Evolutionary conservation across 2,113 vertebrate genomes (phyloP).

Genomic region (Fregetta grallaria): DNA sequence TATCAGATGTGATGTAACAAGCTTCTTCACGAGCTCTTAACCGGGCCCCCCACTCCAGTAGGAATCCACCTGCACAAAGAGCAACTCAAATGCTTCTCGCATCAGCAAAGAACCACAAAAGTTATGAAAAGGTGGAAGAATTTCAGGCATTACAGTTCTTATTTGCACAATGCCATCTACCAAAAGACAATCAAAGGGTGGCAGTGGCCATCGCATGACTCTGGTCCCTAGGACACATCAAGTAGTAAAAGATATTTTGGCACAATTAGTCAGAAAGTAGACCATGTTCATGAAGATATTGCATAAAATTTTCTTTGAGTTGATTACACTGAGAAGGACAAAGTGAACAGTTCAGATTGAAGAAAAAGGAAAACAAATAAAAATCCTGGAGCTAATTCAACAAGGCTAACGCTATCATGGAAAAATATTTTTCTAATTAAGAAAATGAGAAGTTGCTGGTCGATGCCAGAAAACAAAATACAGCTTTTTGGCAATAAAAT

Average conservation of each 20-base stretch:
- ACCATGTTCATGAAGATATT: neutral
- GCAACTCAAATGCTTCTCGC: accelerated
- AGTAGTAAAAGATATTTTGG: neutral
- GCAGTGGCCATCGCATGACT: neutral
- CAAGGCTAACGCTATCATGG: neutral
- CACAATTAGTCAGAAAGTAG: neutral
- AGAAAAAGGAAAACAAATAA: neutral
- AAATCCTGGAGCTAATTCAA: neutral
- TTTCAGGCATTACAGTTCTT: neutral
- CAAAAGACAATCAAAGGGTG: neutral
- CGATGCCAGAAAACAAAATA: conserved; percentile 36
- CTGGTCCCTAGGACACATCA: neutral
- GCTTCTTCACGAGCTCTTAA: neutral
- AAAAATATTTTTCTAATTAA: conserved; percentile 64
- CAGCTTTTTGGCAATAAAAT: conserved; percentile 4
- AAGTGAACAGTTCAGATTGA: neutral
- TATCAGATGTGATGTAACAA: neutral
- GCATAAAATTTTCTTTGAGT: neutral
- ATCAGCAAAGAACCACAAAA: neutral
- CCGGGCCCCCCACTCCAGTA: neutral
- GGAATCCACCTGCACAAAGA: neutral
- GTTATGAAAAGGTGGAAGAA: neutral
- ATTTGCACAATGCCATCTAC: no score
- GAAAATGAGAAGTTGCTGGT: neutral
- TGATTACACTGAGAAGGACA: neutral